A percentile compares a stretch with the other conserved stretches of the same genome.
phyloP scores from a whole-genome alignment of 2,113 vertebrate species.

The Chaetodon trifascialis region DNA sequence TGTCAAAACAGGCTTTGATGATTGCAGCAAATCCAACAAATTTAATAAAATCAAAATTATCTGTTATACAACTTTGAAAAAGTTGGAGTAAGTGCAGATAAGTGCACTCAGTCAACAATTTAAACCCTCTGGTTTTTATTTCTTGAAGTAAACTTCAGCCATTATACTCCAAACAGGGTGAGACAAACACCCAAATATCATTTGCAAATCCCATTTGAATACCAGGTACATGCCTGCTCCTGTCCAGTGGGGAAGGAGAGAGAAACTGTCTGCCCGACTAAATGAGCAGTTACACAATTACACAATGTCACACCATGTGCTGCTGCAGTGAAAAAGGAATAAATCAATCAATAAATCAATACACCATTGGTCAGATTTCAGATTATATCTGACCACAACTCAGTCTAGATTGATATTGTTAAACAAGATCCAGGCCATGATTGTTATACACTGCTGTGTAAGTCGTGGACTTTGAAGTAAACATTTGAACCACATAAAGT shows the following conservation, averaged over 20 bases:
- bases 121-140: background rate
- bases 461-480: background rate
- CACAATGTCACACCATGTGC: background rate
- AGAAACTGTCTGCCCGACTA: background rate
- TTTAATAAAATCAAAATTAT: background rate
- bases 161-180: background rate
- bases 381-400: background rate
- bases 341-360: background rate
- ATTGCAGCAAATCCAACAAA: background rate
- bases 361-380: background rate
- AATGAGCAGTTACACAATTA: slow-evolving; percentile 6
- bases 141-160: background rate
- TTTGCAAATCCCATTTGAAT: slow-evolving; percentile 12
- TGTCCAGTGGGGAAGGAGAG: background rate
- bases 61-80: background rate
- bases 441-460: background rate
- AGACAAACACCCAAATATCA: background rate
- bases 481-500: background rate
- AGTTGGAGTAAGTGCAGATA: background rate
- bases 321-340: background rate
- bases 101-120: background rate
- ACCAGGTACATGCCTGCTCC: background rate
- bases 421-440: background rate
- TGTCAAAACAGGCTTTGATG: background rate
- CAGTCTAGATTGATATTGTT: background rate